Evolutionary conservation across 2,888 invertebrate genomes (phyloP).

Genomic region (Orthosia gracilis): DNA sequence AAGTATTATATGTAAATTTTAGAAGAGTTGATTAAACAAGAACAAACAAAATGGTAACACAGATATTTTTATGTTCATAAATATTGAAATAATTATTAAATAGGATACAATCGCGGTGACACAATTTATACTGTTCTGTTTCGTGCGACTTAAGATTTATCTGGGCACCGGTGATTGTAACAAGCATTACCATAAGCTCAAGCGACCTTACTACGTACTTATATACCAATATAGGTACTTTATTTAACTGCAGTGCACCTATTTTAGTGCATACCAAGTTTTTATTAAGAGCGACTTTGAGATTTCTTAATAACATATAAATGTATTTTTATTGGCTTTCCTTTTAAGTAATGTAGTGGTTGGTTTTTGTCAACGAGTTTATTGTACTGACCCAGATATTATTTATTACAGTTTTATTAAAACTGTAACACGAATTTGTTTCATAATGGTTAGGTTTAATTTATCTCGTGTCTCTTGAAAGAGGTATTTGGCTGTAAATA

Average conservation of each 20-base stretch:
- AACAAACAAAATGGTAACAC: too few relatives aligned
- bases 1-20: too few relatives aligned
- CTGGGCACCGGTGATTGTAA: conserved; percentile 65
- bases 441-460: background rate
- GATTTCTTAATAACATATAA: conserved; percentile 23
- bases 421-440: conserved; percentile 12
- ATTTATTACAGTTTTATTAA: conserved; percentile 7
- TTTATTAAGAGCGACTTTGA: conserved; percentile 42
- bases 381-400: conserved; percentile 30
- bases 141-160: conserved; percentile 77
- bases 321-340: conserved; percentile 32
- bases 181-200: conserved; percentile 75
- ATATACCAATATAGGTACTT: conserved; percentile 20
- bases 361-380: conserved; percentile 1
- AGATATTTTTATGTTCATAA: conserved; percentile 47
- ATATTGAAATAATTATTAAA: conserved; percentile 58
- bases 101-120: conserved; percentile 65
- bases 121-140: conserved; percentile 73
- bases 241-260: conserved; percentile 44
- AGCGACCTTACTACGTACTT: conserved; percentile 73
- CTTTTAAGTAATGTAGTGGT: conserved; percentile 32
- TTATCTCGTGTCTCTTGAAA: too few relatives aligned
- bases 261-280: conserved; percentile 40
- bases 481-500: too few relatives aligned
- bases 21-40: too few relatives aligned